phyloP scores from a whole-genome alignment of 2,113 vertebrate genomes.

The Odontophorus gujanensis region DNA sequence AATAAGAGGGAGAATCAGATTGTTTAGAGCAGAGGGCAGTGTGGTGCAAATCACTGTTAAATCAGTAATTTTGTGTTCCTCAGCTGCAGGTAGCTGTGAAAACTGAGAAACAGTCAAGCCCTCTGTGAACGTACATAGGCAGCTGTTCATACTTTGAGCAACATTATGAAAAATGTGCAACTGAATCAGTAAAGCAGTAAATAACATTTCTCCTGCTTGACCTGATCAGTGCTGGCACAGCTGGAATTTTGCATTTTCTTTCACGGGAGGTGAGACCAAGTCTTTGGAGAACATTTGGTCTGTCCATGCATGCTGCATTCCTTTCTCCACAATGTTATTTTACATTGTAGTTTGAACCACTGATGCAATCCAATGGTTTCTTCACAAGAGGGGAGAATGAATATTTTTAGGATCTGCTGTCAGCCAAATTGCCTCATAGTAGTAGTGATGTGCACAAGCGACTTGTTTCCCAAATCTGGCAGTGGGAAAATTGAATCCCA shows the following conservation, averaged over 20 bases:
- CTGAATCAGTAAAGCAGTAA: constrained; percentile 13
- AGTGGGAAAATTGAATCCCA: neutral
- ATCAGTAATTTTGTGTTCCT: neutral
- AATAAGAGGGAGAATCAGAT: neutral
- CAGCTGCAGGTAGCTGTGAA: neutral
- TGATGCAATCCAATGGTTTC: neutral
- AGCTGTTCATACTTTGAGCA: neutral
- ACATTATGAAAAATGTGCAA: neutral
- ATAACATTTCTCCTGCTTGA: constrained; percentile 5
- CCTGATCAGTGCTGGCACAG: neutral
- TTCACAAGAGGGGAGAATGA: neutral
- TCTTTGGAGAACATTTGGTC: neutral
- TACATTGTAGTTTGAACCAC: neutral
- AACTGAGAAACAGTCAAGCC: neutral
- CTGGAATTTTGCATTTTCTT: neutral
- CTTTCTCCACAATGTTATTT: neutral
- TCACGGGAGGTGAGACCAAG: neutral
- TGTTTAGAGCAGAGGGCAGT: neutral
- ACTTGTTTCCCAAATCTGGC: neutral
- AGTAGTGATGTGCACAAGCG: neutral
- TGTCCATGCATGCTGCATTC: neutral
- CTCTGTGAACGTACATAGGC: neutral
- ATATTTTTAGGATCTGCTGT: neutral
- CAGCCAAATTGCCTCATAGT: neutral
- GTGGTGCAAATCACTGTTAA: neutral